Evolutionary conservation across 2,113 vertebrate species (phyloP), one percentile per base, ranked within the genome.

Genomic region (Nipponia nippon): DNA sequence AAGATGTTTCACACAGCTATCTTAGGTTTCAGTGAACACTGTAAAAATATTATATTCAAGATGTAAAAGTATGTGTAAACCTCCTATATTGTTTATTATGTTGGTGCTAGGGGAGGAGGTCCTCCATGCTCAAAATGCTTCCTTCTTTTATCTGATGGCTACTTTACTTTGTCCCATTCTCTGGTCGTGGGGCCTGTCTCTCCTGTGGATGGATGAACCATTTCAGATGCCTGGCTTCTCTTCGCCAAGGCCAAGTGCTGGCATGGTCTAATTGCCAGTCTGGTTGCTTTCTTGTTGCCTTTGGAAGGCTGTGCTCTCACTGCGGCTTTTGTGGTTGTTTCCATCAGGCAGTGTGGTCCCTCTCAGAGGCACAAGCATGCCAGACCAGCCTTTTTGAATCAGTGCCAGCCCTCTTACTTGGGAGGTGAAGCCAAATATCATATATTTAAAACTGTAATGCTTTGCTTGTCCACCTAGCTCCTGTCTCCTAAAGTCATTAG

Each of bases 271-370:
- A 76, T 97, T 98, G 97, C 97, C 95, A 93, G 83, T 94, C 94
- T 97, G 95, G 96, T 98, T 97, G 97, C 93, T 96, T 98, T 95
- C 95, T 97, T 98, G 96, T 98, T 98, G 97, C 93, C 93, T 98
- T 98, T 98, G 98, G 98, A 98, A 97, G 77, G 69, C 96, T 97
- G 92, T 89, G 91, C 97, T 97, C 95, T 98, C 46, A 0, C 98
- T 98, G 98, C 13, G 97, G 98, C 95, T 98, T 98, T 97, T 98
- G 98, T 98, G 98, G 98, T 97, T 84, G 76, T 98, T 98, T 98
- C 98, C 97, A 97, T 98, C 97, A 98, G 88, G 98, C 98, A 98
- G 98, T 98, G 98, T 98, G 98, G 98, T 98, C 98, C 98, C 90
- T 98, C 92, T 97, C 94, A 95, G 95, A 98, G 97, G 97, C 96